Conservation (phyloP, 2,113 vertebrate genomes). For the Podocnemis expansa region DNA sequence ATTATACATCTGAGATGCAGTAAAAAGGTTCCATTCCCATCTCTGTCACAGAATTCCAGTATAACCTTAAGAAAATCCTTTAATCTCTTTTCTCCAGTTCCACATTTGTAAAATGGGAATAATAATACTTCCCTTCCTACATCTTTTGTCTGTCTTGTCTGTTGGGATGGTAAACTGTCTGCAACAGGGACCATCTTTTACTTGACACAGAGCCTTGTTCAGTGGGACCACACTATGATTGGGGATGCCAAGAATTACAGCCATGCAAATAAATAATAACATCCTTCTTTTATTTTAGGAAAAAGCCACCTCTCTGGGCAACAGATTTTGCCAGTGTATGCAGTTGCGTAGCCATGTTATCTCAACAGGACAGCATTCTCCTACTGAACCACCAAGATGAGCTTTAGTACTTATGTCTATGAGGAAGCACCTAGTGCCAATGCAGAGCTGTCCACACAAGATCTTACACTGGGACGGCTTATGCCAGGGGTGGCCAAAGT, state of each 20-base stretch:
- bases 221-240: neutral
- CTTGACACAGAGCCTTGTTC: neutral
- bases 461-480: too few species aligned
- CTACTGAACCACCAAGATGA: too few species aligned
- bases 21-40: neutral
- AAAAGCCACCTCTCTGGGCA: too few species aligned
- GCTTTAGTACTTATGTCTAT: too few species aligned
- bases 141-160: neutral
- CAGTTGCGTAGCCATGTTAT: too few species aligned
- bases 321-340: too few species aligned
- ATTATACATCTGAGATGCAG: neutral
- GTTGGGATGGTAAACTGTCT: neutral
- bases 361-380: too few species aligned
- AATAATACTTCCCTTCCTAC: neutral
- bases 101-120: fast-evolving
- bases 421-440: too few species aligned
- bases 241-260: neutral
- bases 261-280: constrained; percentile 3
- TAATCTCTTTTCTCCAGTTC: fast-evolving
- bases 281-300: neutral
- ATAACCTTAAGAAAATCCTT: neutral
- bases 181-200: neutral
- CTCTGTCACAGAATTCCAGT: neutral
- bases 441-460: too few species aligned
- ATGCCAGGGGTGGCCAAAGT: too few species aligned